phyloP scores from a whole-genome alignment of 2,888 invertebrate genomes.

The Drosophila kambysellisi region DNA sequence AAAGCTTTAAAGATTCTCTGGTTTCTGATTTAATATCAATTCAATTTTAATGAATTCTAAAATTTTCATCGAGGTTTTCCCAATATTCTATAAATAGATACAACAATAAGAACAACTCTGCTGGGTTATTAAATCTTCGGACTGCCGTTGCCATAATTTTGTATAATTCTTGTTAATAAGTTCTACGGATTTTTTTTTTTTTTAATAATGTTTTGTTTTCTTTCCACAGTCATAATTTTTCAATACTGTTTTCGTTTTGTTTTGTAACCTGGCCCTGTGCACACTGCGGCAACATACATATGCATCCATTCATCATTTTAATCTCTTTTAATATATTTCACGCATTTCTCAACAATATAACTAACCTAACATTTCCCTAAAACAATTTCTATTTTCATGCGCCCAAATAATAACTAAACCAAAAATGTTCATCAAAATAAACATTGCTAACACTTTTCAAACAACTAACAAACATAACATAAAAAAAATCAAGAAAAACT shows the following conservation, averaged over 20 bases:
- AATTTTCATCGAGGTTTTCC: neutral
- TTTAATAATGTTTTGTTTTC: constrained; percentile 63
- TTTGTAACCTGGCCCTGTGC: constrained; percentile 45
- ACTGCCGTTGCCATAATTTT: constrained; percentile 23
- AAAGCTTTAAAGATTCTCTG: neutral
- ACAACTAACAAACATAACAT: constrained; percentile 50
- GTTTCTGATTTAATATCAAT: neutral
- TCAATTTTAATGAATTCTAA: neutral
- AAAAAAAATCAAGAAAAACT: constrained; percentile 63
- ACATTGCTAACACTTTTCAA: constrained; percentile 48
- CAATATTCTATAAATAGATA: neutral
- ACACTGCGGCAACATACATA: constrained; percentile 41
- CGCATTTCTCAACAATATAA: constrained; percentile 30
- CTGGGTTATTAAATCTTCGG: constrained; percentile 2
- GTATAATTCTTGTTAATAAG: constrained; percentile 10
- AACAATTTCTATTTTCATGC: constrained; percentile 69
- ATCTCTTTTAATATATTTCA: constrained; percentile 16
- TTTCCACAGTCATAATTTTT: constrained; percentile 65
- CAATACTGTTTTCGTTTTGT: constrained; percentile 58
- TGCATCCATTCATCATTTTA: constrained; percentile 24
- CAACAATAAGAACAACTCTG: constrained; percentile 12
- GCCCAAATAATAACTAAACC: constrained; percentile 42
- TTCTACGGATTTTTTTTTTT: constrained; percentile 13
- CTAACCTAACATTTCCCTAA: constrained; percentile 62
- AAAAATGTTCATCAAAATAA: constrained; percentile 19